phyloP scores from a whole-genome alignment of 2,113 vertebrate species.

The Salvelinus fontinalis region DNA sequence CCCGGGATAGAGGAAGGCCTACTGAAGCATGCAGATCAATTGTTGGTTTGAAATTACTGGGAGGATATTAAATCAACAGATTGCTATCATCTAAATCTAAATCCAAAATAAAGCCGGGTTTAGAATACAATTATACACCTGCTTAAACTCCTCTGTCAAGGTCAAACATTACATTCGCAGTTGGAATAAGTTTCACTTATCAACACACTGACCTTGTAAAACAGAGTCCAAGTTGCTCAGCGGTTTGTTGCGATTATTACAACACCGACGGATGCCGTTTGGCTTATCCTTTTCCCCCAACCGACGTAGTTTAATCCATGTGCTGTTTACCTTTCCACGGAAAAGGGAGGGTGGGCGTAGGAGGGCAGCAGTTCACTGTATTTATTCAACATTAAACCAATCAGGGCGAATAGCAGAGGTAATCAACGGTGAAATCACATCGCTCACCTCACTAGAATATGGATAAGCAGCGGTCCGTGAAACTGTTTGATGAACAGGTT shows the following conservation, averaged over 20 bases:
- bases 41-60: conserved; percentile 44
- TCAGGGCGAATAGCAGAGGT: conserved; percentile 64
- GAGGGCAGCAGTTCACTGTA: conserved; percentile 50
- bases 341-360: conserved; percentile 24
- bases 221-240: conserved; percentile 37
- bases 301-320: conserved; percentile 52
- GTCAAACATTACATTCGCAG: conserved; percentile 40
- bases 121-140: conserved; percentile 31
- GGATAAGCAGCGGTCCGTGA: conserved; percentile 67
- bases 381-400: conserved; percentile 70
- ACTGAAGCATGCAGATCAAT: conserved; percentile 58
- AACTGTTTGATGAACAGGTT: conserved; percentile 65
- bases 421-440: conserved; percentile 74
- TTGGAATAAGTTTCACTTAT: conserved; percentile 45
- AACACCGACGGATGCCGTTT: conserved; percentile 26
- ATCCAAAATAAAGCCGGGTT: conserved; percentile 9
- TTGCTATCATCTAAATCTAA: conserved; percentile 57
- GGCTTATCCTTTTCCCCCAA: conserved; percentile 30
- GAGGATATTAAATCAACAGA: conserved; percentile 53
- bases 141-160: conserved; percentile 31
- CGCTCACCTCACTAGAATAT: conserved; percentile 64
- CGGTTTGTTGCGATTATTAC: conserved; percentile 54
- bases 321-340: conserved; percentile 63
- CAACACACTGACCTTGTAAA: conserved; percentile 56
- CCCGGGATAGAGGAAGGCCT: conserved; percentile 36